These are phyloP conservation scores for Yasuhikotakia modesta DNA, from an alignment of 2,797 vertebrate species.

Conservation along the genomic window DNA sequence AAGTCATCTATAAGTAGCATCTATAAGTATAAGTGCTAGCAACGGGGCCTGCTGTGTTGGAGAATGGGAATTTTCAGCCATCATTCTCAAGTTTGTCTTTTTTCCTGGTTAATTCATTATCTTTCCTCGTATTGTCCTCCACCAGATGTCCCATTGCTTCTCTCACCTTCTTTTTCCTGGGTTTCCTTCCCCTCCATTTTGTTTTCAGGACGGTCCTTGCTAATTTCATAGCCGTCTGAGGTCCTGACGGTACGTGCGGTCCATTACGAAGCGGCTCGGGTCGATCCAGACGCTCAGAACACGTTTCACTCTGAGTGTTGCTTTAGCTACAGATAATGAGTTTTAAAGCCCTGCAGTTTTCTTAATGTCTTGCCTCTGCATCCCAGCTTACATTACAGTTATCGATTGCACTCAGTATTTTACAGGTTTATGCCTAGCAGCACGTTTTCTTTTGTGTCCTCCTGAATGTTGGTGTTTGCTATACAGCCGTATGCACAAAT, in stretches of 20 bases:
- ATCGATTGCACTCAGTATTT: conserved; percentile 43
- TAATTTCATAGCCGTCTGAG: conserved; percentile 34
- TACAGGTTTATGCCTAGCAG: conserved; percentile 26
- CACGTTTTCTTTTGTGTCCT: conserved; percentile 27
- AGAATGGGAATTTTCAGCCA: conserved; percentile 25
- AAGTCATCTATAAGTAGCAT: neutral
- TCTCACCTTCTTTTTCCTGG: conserved; percentile 41
- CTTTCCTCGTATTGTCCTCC: conserved; percentile 55
- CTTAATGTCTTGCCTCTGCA: conserved; percentile 45
- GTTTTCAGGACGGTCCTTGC: conserved; percentile 16
- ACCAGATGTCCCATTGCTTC: conserved; percentile 44
- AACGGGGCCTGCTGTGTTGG: neutral
- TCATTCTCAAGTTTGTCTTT: conserved; percentile 39
- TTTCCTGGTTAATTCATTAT: conserved; percentile 41
- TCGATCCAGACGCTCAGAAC: conserved; percentile 17
- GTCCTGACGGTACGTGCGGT: conserved; percentile 6
- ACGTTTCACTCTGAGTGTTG: conserved; percentile 33
- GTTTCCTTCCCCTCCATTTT: conserved; percentile 50
- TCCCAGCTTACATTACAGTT: conserved; percentile 28
- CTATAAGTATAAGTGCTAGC: too few relatives aligned
- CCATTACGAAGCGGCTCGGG: conserved; percentile 25
- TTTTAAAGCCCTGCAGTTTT: conserved; percentile 32
- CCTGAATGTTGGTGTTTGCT: conserved; percentile 14
- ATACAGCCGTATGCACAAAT: conserved; percentile 14
- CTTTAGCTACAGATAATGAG: conserved; percentile 42